These are phyloP conservation scores for Trachemys scripta DNA, from an alignment of 2,113 vertebrate genomes.

Conservation along the genomic window DNA sequence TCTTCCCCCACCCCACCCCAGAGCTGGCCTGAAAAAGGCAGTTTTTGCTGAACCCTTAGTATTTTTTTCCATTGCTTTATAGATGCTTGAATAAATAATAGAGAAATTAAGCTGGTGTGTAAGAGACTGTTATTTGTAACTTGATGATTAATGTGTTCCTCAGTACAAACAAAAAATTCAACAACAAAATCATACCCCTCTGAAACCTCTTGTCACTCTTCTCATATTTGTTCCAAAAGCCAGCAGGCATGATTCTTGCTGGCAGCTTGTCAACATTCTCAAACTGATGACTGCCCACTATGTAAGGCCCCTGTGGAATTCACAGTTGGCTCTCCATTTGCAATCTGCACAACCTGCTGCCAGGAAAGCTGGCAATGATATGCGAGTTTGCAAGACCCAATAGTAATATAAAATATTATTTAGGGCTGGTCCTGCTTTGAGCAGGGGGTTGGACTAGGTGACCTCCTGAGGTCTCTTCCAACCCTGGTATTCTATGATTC, in stretches of 20 bases:
- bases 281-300: neutral
- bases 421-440: too few relatives aligned
- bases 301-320: neutral
- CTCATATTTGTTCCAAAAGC: neutral
- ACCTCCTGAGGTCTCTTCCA: too few relatives aligned
- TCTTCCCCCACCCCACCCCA: neutral
- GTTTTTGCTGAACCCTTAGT: neutral
- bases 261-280: neutral
- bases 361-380: fast-evolving
- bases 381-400: neutral
- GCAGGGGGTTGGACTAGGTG: too few relatives aligned
- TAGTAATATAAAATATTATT: fast-evolving
- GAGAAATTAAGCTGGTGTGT: neutral
- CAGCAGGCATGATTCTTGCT: neutral
- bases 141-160: neutral
- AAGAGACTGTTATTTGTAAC: neutral
- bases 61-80: neutral
- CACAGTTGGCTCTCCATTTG: neutral
- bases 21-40: neutral
- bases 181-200: neutral
- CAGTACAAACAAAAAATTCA: neutral
- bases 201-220: neutral
- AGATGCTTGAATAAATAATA: neutral
- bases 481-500: too few relatives aligned
- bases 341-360: neutral